Conservation (phyloP, 2,888 invertebrate genomes). For the Catocala fraxini region DNA sequence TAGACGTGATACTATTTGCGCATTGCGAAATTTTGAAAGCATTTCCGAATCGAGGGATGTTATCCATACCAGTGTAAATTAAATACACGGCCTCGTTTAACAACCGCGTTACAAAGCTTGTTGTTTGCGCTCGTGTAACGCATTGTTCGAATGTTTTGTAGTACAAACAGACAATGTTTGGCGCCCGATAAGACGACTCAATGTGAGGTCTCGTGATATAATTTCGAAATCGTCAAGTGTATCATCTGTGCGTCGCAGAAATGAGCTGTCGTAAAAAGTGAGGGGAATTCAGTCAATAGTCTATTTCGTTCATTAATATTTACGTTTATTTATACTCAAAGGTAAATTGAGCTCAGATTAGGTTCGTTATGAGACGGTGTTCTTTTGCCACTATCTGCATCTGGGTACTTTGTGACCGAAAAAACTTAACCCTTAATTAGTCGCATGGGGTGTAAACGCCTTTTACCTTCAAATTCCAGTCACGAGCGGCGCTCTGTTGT, state of each 20-base stretch:
- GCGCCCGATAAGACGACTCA: conserved; percentile 65
- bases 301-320: no score
- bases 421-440: no score
- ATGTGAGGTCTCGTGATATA: conserved; percentile 48
- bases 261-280: not conserved
- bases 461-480: no score
- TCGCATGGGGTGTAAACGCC: no score
- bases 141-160: conserved; percentile 67
- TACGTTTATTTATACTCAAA: no score
- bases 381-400: no score
- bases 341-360: no score
- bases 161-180: conserved; percentile 69
- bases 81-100: conserved; percentile 57
- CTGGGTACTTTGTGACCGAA: no score
- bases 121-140: conserved; percentile 67
- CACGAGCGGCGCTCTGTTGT: no score
- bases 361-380: no score
- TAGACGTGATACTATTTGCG: conserved; percentile 33
- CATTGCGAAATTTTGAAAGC: conserved; percentile 41
- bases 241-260: not conserved
- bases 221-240: conserved; percentile 51
- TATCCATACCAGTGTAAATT: conserved; percentile 42
- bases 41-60: conserved; percentile 37
- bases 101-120: conserved; percentile 52
- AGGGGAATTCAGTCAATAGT: no score